A percentile compares a stretch with the other conserved stretches of the same genome.
phyloP scores from a whole-genome alignment of 2,113 vertebrate species.

The Psittacus erithacus region DNA sequence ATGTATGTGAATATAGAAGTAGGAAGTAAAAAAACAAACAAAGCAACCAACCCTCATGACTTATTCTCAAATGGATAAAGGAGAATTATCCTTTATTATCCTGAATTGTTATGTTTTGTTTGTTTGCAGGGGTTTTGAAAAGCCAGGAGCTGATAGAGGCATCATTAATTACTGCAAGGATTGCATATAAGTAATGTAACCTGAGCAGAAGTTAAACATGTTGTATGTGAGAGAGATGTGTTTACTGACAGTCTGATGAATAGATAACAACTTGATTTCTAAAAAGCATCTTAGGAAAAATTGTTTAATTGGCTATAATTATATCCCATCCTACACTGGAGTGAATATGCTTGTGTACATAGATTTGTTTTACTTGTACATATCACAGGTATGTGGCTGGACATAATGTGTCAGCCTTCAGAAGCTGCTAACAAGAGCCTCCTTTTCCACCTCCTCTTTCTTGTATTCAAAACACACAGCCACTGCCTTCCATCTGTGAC shows the following conservation, averaged over 20 bases:
- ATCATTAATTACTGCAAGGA: background rate
- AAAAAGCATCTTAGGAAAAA: slow-evolving; percentile 16
- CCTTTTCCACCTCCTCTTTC: background rate
- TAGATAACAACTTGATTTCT: slow-evolving; percentile 38
- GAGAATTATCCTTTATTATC: background rate
- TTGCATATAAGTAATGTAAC: background rate
- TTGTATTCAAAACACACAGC: background rate
- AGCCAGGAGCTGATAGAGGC: background rate
- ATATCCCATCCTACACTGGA: background rate
- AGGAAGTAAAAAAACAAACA: background rate
- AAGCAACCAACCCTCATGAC: background rate
- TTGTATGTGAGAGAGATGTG: background rate
- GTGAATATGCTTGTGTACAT: background rate
- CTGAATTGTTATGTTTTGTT: background rate
- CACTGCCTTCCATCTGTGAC: background rate
- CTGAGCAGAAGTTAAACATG: slow-evolving; percentile 27
- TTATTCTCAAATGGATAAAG: background rate
- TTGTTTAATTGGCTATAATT: slow-evolving; percentile 36
- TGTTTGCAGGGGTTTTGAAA: background rate
- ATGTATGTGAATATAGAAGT: background rate
- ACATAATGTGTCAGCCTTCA: background rate
- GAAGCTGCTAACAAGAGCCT: background rate
- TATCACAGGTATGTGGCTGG: background rate
- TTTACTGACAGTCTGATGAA: slow-evolving; percentile 49
- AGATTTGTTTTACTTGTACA: background rate